Evolutionary conservation across 1,140 invertebrate genomes (phyloP), one percentile per base, ranked within the genome.

Genomic region (Zaprionus kolodkinae): DNA sequence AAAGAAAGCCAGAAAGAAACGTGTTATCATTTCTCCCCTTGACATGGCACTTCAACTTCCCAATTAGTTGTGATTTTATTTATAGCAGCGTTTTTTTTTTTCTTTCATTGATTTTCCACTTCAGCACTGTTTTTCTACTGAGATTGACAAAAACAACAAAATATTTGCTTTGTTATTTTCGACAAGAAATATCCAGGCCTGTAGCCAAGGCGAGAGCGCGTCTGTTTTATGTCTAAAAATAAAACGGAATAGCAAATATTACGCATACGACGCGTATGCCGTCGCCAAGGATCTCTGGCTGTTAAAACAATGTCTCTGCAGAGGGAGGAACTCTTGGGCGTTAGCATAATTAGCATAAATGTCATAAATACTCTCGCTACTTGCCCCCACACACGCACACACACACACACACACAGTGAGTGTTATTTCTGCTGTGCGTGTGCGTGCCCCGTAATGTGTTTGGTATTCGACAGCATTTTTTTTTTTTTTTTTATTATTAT

Each of bases 301-400:
- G 43, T 59, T 66, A 54, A 56, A 60, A 68, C 64, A 68, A 69
- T 75, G 38, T 13, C 17, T 60, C 36, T 40, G 33, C 30, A 17
- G 25, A 21, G 17, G 21, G 56, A 21, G 4, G 27, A 10, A 50
- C 45, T 11, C 45, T 36, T 13, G 60, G 83, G 80, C 77, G 73
- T 72, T 72, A 64, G 73, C 73, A 88, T 88, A 87, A 88, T 88
- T 87, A 87, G 69, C 84, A 88, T 87, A 83, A 88, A 84, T 70
- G 68, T 75, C 61, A 81, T 79, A 84, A 84, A 87, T 88, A 78
- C 67, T 64, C 38, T 72, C 17, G 72, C 65, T 79, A 72, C 40
- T 36, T 54, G n/a, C 40, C n/a, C n/a, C n/a, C 13, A n/a, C n/a
- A 72, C 77, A 1, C 21, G 1, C 2, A 1, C 21, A 21, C 21